These are phyloP conservation scores for Calliscelio sp. DNA, from an alignment of 2,888 invertebrate species.

Conservation along the genomic window DNA sequence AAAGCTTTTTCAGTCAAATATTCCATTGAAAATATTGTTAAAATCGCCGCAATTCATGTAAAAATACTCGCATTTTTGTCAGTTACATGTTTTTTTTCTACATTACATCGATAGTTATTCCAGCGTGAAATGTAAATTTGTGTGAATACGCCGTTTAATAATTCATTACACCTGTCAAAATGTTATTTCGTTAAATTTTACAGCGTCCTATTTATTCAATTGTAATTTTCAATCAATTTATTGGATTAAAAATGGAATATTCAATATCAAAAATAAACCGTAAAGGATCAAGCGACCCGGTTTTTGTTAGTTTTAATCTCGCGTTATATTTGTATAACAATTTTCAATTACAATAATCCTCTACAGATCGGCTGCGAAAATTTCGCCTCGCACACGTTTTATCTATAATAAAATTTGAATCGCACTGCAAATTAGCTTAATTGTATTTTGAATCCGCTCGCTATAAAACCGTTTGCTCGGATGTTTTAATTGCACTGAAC, in stretches of 20 bases:
- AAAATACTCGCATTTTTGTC: no score
- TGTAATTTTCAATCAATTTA: neutral
- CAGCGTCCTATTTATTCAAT: neutral
- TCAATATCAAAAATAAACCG: neutral
- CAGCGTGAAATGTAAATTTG: no score
- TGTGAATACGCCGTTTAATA: no score
- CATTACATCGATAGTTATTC: no score
- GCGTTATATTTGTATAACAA: neutral
- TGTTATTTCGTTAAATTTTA: no score
- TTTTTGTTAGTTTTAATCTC: neutral
- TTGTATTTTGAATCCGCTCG: slow-evolving; percentile 6
- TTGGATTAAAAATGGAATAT: neutral
- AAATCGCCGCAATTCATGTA: no score
- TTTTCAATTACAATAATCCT: neutral
- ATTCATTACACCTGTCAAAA: no score
- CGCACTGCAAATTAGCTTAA: slow-evolving; percentile 18
- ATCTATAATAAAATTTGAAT: slow-evolving; percentile 14
- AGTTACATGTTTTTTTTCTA: no score
- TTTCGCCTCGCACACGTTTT: neutral
- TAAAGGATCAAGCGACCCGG: neutral
- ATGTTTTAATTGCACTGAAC: slow-evolving; percentile 38
- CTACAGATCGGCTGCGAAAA: neutral
- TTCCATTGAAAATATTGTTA: no score
- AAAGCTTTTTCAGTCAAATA: no score
- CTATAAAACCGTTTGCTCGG: slow-evolving; percentile 23